Conservation (phyloP, 2,797 vertebrate species). For the Oreonectes daqikongensis region DNA sequence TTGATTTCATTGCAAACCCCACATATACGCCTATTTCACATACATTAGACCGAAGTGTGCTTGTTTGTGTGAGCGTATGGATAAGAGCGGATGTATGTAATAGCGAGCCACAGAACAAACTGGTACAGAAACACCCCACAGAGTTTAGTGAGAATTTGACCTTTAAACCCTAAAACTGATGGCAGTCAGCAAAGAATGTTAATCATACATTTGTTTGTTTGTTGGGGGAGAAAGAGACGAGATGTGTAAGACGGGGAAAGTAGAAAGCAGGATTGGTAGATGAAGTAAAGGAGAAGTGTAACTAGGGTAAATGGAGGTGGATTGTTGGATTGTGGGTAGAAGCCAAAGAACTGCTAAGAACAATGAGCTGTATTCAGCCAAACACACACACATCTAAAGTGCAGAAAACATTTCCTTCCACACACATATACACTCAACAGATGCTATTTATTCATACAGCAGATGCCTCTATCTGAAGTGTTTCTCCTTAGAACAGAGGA, state of each 20-base stretch:
- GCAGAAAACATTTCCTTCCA: constrained; percentile 45
- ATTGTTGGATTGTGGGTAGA: constrained; percentile 28
- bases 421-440: not conserved
- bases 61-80: not conserved
- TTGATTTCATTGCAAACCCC: not conserved
- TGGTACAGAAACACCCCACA: not conserved
- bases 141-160: constrained; percentile 1
- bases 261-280: constrained; percentile 10
- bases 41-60: not conserved
- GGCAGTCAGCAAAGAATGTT: constrained; percentile 15
- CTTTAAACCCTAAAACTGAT: constrained; percentile 23
- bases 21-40: not conserved
- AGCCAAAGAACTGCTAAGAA: constrained; percentile 33
- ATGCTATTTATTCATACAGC: constrained; percentile 35
- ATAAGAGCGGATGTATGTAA: not conserved
- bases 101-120: not conserved
- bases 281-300: constrained; percentile 29
- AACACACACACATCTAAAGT: constrained; percentile 33
- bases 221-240: not conserved
- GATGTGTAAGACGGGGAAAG: not conserved
- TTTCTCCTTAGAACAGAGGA: not conserved
- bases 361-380: constrained; percentile 48
- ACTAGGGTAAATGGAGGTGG: constrained; percentile 21
- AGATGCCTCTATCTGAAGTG: constrained; percentile 22
- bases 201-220: constrained; percentile 28